These are phyloP conservation scores for Phrynosoma platyrhinos DNA, from an alignment of 2,113 vertebrate genomes.

Conservation along the genomic window DNA sequence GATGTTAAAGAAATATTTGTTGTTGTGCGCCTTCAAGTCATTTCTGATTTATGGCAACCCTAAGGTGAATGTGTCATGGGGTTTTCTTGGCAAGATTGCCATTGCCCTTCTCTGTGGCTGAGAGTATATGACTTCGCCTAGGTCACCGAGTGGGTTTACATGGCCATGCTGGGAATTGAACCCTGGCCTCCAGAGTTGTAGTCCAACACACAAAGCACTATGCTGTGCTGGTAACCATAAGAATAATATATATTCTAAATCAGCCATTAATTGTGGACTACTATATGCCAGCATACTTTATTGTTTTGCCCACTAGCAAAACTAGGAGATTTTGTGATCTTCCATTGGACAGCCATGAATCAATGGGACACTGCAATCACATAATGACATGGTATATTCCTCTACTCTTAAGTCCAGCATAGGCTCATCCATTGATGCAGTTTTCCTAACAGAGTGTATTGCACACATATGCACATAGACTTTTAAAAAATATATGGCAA, in stretches of 20 bases:
- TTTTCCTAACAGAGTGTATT: neutral
- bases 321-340: neutral
- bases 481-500: constrained; percentile 10
- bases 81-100: no score
- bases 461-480: neutral
- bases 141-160: no score
- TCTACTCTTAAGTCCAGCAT: neutral
- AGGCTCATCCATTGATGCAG: constrained; percentile 26
- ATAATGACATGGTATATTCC: neutral
- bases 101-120: no score
- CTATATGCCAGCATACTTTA: no score
- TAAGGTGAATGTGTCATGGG: no score
- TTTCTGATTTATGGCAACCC: no score
- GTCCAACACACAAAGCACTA: no score
- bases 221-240: neutral
- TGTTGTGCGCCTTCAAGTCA: no score
- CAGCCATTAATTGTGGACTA: neutral
- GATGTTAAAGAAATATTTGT: neutral
- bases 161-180: no score
- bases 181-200: no score
- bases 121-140: no score
- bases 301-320: neutral
- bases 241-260: neutral
- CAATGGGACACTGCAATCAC: neutral
- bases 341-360: neutral